Base-by-base conservation (phyloP, 2,113 vertebrate species). In the Hemiscyllium ocellatum region DNA sequence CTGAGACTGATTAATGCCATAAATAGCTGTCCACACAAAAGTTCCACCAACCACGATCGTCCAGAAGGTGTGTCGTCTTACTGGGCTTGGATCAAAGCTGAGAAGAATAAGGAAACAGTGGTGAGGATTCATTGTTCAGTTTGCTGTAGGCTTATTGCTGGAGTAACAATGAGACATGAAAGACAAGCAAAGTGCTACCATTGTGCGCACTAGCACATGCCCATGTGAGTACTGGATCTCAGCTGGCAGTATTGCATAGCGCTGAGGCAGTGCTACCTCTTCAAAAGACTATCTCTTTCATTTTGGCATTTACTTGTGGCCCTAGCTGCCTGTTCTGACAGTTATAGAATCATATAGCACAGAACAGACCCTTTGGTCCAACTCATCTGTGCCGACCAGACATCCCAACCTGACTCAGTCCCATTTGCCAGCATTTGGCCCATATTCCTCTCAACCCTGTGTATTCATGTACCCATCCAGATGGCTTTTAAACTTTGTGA, bases 1-100 rank as follows among this genome's bases (percentile, higher is more conserved):
- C 96, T 98, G 98, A 89, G 98, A 98, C 96, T 98, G 98, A 96
- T 98, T 98, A 95, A 98, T 98, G 0, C 97, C 96, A 72, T 98
- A 98, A 95, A 98, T 97, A 4, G 98, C 97, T 0, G 69, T 7
- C 98, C 98, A 98, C 97, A 98, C 98, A 72, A 98, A 33, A 95
- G 97, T 98, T 19, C 98, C 98, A 0, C 98, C 98, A 33, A 98
- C 24, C 13, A 97, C 86, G 15, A 98, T 97, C 56, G 96, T 97
- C 98, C 98, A 98, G 96, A 98, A 98, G 2, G 97, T 97, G 56
- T 98, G 98, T 0, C 98, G 97, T 96, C 96, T 98, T 96, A 97
- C 95, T 78, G 98, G 98, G 96, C 98, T 97, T 52, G 97, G 97
- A 96, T 98, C 97, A 96, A 98, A 98, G 95, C 98, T 98, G 69